These are phyloP conservation scores for Phenacoccus solenopsis DNA, from an alignment of 1,140 invertebrate genomes.

Conservation along the genomic window DNA sequence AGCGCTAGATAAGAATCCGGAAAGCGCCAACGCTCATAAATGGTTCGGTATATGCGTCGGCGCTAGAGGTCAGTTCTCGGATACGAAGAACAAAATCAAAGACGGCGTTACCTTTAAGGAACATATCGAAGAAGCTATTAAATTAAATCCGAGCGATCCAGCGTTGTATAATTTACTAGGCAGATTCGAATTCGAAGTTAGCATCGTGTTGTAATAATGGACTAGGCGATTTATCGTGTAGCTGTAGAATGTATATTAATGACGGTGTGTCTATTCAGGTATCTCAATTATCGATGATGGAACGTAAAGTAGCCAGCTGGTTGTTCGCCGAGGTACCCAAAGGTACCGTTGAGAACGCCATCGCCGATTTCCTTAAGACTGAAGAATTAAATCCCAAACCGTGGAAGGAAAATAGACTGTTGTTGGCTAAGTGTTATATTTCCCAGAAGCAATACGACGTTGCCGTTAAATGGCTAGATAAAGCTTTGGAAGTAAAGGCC, in stretches of 20 bases:
- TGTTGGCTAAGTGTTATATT: slow-evolving; percentile 55
- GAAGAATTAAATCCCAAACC: slow-evolving; percentile 43
- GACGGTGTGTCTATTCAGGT: slow-evolving; percentile 33
- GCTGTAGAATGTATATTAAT: neutral
- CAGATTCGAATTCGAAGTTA: slow-evolving; percentile 52
- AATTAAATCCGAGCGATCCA: slow-evolving; percentile 49
- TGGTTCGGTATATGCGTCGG: slow-evolving; percentile 67
- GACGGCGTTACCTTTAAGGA: slow-evolving; percentile 54
- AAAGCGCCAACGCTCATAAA: slow-evolving; percentile 53
- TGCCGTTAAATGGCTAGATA: slow-evolving; percentile 44
- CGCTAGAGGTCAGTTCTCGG: slow-evolving; percentile 42
- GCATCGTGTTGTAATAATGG: slow-evolving; percentile 20
- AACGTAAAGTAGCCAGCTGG: slow-evolving; percentile 55
- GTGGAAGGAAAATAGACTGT: slow-evolving; percentile 58
- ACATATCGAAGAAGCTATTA: slow-evolving; percentile 55
- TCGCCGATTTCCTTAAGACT: slow-evolving; percentile 48
- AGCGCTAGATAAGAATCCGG: slow-evolving; percentile 41
- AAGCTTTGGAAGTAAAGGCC: slow-evolving; percentile 31
- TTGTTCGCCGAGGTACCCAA: slow-evolving; percentile 52
- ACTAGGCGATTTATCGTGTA: neutral
- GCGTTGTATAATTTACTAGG: slow-evolving; percentile 56
- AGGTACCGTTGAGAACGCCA: slow-evolving; percentile 50
- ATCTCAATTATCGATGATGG: slow-evolving; percentile 50
- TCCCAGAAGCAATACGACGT: slow-evolving; percentile 37
- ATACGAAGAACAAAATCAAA: slow-evolving; percentile 52